A percentile compares a stretch with the other conserved stretches of the same genome.
Evolutionary conservation across 1,140 invertebrate genomes (phyloP).

Genomic region (Pogonomyrmex californicus): DNA sequence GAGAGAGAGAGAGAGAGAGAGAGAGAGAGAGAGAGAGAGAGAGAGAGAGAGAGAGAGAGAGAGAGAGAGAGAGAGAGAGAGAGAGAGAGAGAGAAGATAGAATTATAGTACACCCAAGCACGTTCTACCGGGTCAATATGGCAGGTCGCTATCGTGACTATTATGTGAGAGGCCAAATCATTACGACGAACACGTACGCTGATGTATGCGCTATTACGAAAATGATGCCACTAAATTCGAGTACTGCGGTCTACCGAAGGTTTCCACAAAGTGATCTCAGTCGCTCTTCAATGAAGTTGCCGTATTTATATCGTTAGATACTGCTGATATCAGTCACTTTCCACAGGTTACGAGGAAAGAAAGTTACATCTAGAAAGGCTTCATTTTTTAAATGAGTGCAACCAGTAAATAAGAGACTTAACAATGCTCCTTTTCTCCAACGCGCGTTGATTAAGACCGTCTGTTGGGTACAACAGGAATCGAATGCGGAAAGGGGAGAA

Average conservation of each 20-base stretch:
- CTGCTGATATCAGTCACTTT: not conserved
- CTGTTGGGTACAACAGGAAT: not conserved
- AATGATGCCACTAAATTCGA: slow-evolving; percentile 62
- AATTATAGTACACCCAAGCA: slow-evolving; percentile 3
- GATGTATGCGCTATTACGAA: slow-evolving; percentile 61
- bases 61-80: not conserved
- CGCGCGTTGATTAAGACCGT: slow-evolving; percentile 24
- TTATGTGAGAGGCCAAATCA: slow-evolving; percentile 60
- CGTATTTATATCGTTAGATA: not conserved
- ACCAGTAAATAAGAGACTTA: not conserved
- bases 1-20: not conserved
- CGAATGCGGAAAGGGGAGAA: not conserved
- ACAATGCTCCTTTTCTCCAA: not conserved
- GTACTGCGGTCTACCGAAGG: slow-evolving; percentile 32
- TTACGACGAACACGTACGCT: slow-evolving; percentile 57
- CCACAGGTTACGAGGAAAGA: too few species aligned
- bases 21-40: not conserved
- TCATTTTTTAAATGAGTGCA: not conserved
- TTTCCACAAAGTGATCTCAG: slow-evolving; percentile 16
- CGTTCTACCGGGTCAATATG: slow-evolving; percentile 44
- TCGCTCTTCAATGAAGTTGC: not conserved
- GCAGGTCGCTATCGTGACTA: slow-evolving; percentile 37
- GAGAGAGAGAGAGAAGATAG: not conserved
- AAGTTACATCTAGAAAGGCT: not conserved
- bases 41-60: too few species aligned